Evolutionary conservation across 1,140 invertebrate species (phyloP).

Genomic region (Planococcus citri): DNA sequence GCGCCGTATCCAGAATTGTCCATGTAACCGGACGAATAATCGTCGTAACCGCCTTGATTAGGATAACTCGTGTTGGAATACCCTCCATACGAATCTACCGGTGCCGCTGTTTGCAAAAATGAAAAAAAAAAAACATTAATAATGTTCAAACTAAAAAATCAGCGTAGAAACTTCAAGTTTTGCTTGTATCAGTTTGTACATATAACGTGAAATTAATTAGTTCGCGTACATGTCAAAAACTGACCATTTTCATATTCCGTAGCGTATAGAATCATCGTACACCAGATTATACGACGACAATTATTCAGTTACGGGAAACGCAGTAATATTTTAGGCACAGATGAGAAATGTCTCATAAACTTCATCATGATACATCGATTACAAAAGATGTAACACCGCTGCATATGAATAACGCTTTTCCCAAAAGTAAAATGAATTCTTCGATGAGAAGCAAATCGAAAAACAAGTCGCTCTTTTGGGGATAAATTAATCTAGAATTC

Average conservation of each 20-base stretch:
- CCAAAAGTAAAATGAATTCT: too few relatives aligned
- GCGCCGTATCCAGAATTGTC: not conserved
- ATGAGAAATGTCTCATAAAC: too few relatives aligned
- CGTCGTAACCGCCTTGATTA: not conserved
- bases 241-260: not conserved
- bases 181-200: not conserved
- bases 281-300: not conserved
- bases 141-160: too few relatives aligned
- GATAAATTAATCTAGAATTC: too few relatives aligned
- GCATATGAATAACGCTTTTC: too few relatives aligned
- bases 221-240: slow-evolving; percentile 2
- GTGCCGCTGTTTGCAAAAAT: not conserved
- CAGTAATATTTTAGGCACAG: too few relatives aligned
- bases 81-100: not conserved
- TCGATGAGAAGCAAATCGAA: too few relatives aligned
- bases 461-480: too few relatives aligned
- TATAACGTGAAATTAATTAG: not conserved
- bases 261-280: not conserved
- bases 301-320: too few relatives aligned
- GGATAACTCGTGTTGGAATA: not conserved
- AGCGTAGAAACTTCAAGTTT: too few relatives aligned
- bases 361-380: too few relatives aligned
- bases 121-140: not conserved
- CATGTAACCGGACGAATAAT: not conserved
- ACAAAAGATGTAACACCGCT: too few relatives aligned